phyloP scores from a whole-genome alignment of 2,888 invertebrate species.

The Aelia acuminata region DNA sequence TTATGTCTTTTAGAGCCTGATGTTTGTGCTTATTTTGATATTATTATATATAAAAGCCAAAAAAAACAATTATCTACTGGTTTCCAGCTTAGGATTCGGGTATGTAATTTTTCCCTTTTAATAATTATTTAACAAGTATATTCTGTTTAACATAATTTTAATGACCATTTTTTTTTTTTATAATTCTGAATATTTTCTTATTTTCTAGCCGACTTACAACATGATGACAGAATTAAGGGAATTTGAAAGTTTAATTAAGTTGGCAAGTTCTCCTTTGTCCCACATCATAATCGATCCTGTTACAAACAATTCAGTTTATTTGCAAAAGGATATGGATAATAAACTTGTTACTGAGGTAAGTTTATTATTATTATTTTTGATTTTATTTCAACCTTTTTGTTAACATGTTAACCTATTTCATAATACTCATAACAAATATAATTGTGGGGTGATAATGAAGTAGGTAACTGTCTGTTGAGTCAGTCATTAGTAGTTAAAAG shows the following conservation, averaged over 20 bases:
- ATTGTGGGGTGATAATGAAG: neutral
- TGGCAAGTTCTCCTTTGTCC: constrained; percentile 75
- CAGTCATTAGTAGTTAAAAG: too few species aligned
- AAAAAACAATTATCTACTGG: constrained; percentile 24
- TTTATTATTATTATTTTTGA: neutral
- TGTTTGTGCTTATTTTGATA: constrained; percentile 53
- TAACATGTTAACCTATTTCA: too few species aligned
- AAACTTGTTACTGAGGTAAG: constrained; percentile 46
- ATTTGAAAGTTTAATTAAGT: constrained; percentile 76
- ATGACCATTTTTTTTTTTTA: neutral
- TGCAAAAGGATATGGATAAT: constrained; percentile 41
- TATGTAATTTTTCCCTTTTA: neutral
- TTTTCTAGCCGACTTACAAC: constrained; percentile 64
- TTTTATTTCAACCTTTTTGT: neutral
- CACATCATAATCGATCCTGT: constrained; percentile 75
- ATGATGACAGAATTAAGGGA: constrained; percentile 72
- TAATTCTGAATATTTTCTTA: neutral
- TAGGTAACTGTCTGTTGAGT: neutral
- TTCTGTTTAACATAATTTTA: too few species aligned
- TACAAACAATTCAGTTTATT: neutral
- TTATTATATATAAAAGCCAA: constrained; percentile 45
- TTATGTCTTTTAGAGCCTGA: constrained; percentile 36
- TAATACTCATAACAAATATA: neutral
- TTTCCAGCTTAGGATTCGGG: constrained; percentile 30
- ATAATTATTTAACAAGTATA: neutral